phyloP scores from a whole-genome alignment of 2,797 vertebrate genomes.

The Squalus acanthias region DNA sequence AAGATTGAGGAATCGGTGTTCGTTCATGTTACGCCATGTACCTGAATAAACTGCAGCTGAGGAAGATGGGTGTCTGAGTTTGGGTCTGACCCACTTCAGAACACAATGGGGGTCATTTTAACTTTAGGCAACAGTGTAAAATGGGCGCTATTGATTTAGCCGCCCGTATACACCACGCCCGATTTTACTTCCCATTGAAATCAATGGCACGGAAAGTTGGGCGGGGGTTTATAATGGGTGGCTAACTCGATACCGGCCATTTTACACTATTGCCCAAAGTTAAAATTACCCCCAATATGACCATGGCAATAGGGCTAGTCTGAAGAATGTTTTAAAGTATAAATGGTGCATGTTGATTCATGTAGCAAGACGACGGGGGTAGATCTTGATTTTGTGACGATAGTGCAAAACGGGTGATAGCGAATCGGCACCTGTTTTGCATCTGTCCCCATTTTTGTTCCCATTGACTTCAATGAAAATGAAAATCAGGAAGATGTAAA shows the following conservation, averaged over 20 bases:
- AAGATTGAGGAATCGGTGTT: constrained; percentile 45
- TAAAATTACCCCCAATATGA: not conserved
- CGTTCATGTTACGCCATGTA: not conserved
- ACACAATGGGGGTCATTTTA: not conserved
- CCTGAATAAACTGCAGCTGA: not conserved
- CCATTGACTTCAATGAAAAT: not conserved
- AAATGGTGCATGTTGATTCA: not conserved
- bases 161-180: not conserved
- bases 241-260: not conserved
- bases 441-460: not conserved
- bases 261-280: not conserved
- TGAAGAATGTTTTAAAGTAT: not conserved
- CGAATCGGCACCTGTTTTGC: not conserved
- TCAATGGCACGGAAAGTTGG: not conserved
- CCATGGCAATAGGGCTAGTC: not conserved
- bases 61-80: not conserved
- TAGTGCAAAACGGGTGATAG: not conserved
- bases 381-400: not conserved
- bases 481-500: not conserved
- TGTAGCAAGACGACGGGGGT: not conserved
- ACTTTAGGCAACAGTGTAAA: not conserved
- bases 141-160: not conserved
- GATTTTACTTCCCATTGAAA: not conserved
- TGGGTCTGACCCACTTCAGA: not conserved
- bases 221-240: not conserved